Percentiles rank a stretch among this genome's conserved stretches.
These are phyloP conservation scores for Bombus confusus DNA, from an alignment of 1,140 invertebrate species.

Conservation along the genomic window DNA sequence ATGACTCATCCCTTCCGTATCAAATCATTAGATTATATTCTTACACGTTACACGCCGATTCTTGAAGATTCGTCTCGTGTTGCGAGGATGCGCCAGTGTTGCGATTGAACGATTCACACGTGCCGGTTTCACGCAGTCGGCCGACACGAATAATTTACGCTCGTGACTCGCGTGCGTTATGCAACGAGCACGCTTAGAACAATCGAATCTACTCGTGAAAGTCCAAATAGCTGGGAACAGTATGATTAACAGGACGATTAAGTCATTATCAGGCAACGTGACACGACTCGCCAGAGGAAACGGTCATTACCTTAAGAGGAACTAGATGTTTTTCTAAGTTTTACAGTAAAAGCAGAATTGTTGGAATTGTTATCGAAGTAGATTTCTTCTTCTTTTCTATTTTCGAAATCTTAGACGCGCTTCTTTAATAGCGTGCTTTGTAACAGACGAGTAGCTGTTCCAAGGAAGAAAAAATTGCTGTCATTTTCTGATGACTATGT, in stretches of 20 bases:
- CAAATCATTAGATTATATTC: neutral
- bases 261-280: constrained; percentile 11
- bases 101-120: constrained; percentile 61
- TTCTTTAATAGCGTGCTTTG: no score
- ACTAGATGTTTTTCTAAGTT: neutral
- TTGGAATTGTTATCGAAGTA: neutral
- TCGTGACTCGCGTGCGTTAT: constrained; percentile 23
- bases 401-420: no score
- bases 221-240: constrained; percentile 17
- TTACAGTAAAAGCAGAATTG: neutral
- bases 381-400: neutral
- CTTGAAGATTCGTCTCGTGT: neutral
- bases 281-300: constrained; percentile 4
- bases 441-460: no score
- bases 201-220: constrained; percentile 25
- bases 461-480: no score
- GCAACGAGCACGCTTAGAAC: constrained; percentile 19
- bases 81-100: constrained; percentile 26
- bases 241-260: constrained; percentile 39
- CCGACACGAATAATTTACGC: constrained; percentile 51
- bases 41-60: neutral
- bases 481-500: no score
- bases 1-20: neutral
- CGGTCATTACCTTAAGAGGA: neutral
- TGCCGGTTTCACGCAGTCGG: constrained; percentile 49